phyloP scores from a whole-genome alignment of 2,797 vertebrate genomes.

The Gorsachius magnificus region DNA sequence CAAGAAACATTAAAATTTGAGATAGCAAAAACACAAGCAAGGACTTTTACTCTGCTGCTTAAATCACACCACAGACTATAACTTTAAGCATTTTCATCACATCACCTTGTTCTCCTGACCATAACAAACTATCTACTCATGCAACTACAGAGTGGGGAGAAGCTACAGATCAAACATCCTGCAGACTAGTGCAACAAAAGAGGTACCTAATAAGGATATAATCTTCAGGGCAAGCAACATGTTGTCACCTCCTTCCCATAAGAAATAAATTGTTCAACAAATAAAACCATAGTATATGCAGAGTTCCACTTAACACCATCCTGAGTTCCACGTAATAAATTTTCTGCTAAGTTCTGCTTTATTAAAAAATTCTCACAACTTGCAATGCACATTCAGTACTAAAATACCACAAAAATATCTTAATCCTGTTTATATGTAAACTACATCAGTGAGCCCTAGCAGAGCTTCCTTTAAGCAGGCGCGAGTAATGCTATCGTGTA shows the following conservation, averaged over 20 bases:
- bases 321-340: not conserved
- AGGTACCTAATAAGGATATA: not conserved
- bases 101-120: not conserved
- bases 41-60: not conserved
- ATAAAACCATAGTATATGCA: not conserved
- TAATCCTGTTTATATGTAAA: not conserved
- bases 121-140: not conserved
- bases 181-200: not conserved
- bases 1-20: not conserved
- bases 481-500: not conserved
- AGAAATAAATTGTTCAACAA: not conserved
- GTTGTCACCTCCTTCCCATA: not conserved
- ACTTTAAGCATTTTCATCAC: not conserved
- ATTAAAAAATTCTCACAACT: not conserved
- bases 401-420: not conserved
- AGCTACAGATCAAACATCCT: not conserved
- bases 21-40: not conserved
- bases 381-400: not conserved
- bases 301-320: not conserved
- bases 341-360: not conserved
- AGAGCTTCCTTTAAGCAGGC: not conserved
- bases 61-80: not conserved
- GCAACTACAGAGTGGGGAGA: not conserved
- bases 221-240: not conserved
- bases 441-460: not conserved